Evolutionary conservation across 1,140 invertebrate species (phyloP), one percentile per base, ranked within the genome.

Genomic region (Orius laevigatus): DNA sequence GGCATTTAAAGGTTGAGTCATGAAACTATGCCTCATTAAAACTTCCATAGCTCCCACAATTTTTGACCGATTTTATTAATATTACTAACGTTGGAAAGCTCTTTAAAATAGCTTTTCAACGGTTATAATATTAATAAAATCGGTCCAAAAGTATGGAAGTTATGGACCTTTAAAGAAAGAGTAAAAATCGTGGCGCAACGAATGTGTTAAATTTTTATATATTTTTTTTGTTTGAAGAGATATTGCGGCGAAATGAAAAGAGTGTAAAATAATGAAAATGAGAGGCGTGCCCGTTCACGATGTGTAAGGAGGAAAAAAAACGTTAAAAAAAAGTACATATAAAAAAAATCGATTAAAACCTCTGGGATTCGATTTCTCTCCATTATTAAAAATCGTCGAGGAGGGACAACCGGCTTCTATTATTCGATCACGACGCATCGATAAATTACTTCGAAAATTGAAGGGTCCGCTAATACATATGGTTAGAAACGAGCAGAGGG

Each of bases 391-490:
- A 45, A 45, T 45, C 43, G 25, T 25, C 25, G 25, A 25, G 25
- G 43, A 45, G 43, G 32, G 43, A 10, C 20, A 45, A 45, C 20
- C 32, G 43, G 25, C 19, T 45, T 45, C 43, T 45, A 45, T 45
- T 45, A 45, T 45, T 45, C 43, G 43, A 45, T 45, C 43, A 45
- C 43, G 43, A 31, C 9, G 43, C 8, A 12, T 19, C 43, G 43
- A 45, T 45, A 45, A 45, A 45, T 45, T 45, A 45, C 32, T 31
- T 16, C 32, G 11, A 31, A 45, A 45, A 45, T 45, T 45, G 43
- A 45, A 45, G 43, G 43, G 19, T 45, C 32, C 43, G 43, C 43
- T 45, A 45, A 45, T 45, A 45, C 43, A 20, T 45, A 45, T 45
- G 43, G 43, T 45, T 45, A 45, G 43, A 31, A n/a, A n/a, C n/a